phyloP scores from a whole-genome alignment of 2,888 invertebrate genomes.

The Aphidoletes aphidimyza region DNA sequence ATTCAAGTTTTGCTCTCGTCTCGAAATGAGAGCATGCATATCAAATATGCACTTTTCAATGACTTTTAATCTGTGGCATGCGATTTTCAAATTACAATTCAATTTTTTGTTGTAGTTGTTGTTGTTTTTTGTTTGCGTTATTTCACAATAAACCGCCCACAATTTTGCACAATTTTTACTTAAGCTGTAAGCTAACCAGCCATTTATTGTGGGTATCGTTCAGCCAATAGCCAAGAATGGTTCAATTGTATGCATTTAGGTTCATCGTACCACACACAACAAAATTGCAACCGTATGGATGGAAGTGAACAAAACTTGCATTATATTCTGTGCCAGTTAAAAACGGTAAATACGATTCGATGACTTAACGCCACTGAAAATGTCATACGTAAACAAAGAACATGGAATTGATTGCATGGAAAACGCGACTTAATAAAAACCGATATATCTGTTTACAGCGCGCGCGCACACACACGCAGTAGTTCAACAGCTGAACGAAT shows the following conservation, averaged over 20 bases:
- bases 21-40: conserved; percentile 24
- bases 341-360: conserved; percentile 32
- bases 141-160: not conserved
- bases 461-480: not conserved
- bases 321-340: not conserved
- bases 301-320: not conserved
- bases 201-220: too few species aligned
- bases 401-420: not conserved
- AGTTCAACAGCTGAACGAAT: conserved; percentile 7
- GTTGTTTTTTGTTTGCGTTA: not conserved
- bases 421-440: not conserved
- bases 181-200: too few species aligned
- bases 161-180: not conserved
- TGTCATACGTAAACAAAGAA: conserved; percentile 27
- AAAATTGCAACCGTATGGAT: too few species aligned
- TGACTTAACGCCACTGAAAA: conserved; percentile 46
- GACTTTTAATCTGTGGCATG: conserved; percentile 29
- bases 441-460: not conserved
- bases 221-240: not conserved
- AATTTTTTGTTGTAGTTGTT: not conserved
- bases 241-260: conserved; percentile 33
- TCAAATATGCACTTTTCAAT: conserved; percentile 25
- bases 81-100: not conserved
- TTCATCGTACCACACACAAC: conserved; percentile 20
- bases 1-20: not conserved